A percentile compares a stretch with the other conserved stretches of the same genome.
Conservation (phyloP, 1,140 invertebrate species). For the Drosophila fuyamai region DNA sequence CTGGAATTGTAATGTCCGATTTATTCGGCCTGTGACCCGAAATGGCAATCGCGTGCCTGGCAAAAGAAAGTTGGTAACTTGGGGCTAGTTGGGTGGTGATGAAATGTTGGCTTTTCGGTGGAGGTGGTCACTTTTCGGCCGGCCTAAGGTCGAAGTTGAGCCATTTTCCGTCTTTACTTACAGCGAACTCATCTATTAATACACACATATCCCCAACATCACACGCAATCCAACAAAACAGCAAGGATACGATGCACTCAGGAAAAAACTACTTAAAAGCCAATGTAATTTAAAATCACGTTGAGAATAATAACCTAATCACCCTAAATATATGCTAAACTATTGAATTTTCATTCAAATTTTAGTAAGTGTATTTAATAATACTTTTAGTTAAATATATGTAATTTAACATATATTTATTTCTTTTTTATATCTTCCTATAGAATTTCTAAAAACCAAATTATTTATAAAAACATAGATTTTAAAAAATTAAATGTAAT, state of each 20-base stretch:
- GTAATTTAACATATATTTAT: too few species aligned
- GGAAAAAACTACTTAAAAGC: too few species aligned
- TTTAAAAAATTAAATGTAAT: too few species aligned
- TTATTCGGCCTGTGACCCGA: conserved; percentile 17
- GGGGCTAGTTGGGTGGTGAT: background rate
- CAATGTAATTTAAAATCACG: too few species aligned
- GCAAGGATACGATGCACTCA: too few species aligned
- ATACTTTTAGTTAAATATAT: too few species aligned
- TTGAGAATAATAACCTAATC: too few species aligned
- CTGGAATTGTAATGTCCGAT: conserved; percentile 37
- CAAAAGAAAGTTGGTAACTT: conserved; percentile 2
- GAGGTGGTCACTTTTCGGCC: conserved; percentile 16
- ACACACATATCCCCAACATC: conserved; percentile 13
- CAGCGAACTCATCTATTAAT: conserved; percentile 45
- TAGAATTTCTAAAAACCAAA: background rate
- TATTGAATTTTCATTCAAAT: too few species aligned
- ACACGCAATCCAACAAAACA: conserved; percentile 17
- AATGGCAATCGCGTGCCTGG: conserved; percentile 37
- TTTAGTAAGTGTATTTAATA: too few species aligned
- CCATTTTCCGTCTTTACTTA: conserved; percentile 29
- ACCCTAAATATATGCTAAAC: too few species aligned
- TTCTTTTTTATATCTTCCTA: background rate
- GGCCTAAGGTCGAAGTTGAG: conserved; percentile 55
- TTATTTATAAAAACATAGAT: background rate
- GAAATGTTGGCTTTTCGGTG: background rate